phyloP scores from a whole-genome alignment of 2,797 vertebrate genomes.

The Pelobates cultripes region DNA sequence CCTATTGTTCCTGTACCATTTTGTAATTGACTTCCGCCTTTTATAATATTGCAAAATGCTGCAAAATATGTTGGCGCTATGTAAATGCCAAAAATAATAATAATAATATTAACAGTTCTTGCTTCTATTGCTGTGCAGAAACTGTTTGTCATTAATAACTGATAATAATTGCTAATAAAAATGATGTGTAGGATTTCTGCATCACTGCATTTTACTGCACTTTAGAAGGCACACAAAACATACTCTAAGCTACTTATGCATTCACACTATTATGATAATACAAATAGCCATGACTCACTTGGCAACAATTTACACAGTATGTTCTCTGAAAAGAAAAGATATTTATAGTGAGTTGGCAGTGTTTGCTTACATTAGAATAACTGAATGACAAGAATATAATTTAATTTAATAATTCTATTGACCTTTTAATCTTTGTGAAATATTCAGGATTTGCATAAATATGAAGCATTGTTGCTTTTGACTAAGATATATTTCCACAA shows the following conservation, averaged over 20 bases:
- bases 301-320: too few species aligned
- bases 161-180: slow-evolving; percentile 3
- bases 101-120: too few species aligned
- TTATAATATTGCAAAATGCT: too few species aligned
- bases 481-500: too few species aligned
- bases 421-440: neutral
- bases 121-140: neutral
- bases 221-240: neutral
- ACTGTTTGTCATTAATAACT: neutral
- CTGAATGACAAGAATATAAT: neutral
- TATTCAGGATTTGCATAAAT: neutral
- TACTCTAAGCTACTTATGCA: slow-evolving; percentile 5
- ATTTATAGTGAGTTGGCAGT: neutral
- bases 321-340: neutral
- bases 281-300: too few species aligned
- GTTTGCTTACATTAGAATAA: neutral
- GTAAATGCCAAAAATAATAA: too few species aligned
- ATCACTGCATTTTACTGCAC: neutral
- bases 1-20: too few species aligned
- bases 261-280: neutral
- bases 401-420: slow-evolving; percentile 2
- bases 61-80: too few species aligned
- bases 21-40: too few species aligned
- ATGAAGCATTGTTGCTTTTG: too few species aligned
- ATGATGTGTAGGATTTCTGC: neutral